phyloP scores from a whole-genome alignment of 2,113 vertebrate species.

The Panthera leo region DNA sequence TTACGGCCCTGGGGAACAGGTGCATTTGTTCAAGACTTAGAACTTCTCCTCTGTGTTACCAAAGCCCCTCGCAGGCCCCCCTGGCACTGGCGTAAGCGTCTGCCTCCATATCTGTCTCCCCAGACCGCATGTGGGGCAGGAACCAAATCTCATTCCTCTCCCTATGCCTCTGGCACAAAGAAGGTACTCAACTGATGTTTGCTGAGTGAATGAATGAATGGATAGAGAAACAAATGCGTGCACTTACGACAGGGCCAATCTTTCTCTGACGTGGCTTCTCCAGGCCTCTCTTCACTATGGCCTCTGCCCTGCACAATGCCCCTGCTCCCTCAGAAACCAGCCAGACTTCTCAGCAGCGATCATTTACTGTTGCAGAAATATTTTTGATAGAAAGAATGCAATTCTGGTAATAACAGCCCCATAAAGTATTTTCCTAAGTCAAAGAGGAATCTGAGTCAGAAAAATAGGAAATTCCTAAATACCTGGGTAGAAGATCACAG shows the following conservation, averaged over 20 bases:
- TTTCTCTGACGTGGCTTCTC: not conserved
- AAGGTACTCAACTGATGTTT: not conserved
- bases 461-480: slow-evolving; percentile 77
- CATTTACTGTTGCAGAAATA: slow-evolving; percentile 32
- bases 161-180: not conserved
- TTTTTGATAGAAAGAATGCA: slow-evolving; percentile 54
- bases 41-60: not conserved
- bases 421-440: slow-evolving; percentile 52
- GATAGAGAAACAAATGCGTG: accelerated
- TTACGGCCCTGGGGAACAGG: not conserved
- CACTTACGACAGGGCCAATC: not conserved
- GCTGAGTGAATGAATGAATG: not conserved
- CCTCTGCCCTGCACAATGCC: not conserved
- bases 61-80: not conserved
- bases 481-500: slow-evolving; percentile 93
- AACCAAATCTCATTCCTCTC: not conserved
- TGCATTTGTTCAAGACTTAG: not conserved
- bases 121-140: not conserved
- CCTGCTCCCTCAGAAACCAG: not conserved
- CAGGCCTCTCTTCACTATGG: not conserved
- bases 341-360: not conserved
- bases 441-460: slow-evolving; percentile 36
- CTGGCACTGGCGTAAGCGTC: not conserved
- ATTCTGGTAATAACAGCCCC: slow-evolving; percentile 26
- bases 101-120: not conserved